Conservation (phyloP, 1,140 invertebrate genomes). For the Amphibalanus amphitrite region DNA sequence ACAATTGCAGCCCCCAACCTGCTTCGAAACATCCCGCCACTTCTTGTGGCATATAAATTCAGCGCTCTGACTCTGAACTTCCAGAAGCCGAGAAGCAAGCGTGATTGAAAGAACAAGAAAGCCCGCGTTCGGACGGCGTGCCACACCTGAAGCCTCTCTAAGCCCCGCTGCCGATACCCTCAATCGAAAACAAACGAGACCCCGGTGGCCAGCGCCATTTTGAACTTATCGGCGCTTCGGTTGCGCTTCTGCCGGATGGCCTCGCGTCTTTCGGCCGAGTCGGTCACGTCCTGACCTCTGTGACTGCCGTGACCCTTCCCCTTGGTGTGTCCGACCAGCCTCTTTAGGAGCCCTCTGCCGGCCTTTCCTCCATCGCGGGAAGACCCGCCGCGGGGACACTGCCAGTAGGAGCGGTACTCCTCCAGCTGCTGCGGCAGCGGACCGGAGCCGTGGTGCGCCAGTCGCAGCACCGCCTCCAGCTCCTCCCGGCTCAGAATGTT, state of each 20-base stretch:
- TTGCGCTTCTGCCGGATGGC: not conserved
- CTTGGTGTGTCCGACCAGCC: not conserved
- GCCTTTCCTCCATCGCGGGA: not conserved
- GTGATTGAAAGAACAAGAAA: not conserved
- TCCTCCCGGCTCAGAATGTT: not conserved
- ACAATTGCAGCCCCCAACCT: no score
- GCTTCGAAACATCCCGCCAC: no score
- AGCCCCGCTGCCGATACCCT: not conserved
- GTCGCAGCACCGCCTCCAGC: not conserved
- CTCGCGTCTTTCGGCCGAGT: not conserved
- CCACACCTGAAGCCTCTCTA: no score
- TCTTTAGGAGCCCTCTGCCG: not conserved
- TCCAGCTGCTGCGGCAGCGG: not conserved
- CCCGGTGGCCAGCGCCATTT: not conserved
- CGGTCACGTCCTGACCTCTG: not conserved
- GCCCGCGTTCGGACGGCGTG: not conserved
- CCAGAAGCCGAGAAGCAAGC: no score
- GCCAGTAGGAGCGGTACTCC: not conserved
- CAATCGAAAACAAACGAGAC: not conserved
- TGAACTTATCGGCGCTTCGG: not conserved
- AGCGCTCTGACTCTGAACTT: no score
- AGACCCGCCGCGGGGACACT: not conserved
- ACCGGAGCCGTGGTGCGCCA: not conserved
- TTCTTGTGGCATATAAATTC: no score
- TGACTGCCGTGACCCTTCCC: not conserved